Evolutionary conservation across 2,888 invertebrate genomes (phyloP), one percentile per base, ranked within the genome.

Genomic region (Scaeva pyrastri): DNA sequence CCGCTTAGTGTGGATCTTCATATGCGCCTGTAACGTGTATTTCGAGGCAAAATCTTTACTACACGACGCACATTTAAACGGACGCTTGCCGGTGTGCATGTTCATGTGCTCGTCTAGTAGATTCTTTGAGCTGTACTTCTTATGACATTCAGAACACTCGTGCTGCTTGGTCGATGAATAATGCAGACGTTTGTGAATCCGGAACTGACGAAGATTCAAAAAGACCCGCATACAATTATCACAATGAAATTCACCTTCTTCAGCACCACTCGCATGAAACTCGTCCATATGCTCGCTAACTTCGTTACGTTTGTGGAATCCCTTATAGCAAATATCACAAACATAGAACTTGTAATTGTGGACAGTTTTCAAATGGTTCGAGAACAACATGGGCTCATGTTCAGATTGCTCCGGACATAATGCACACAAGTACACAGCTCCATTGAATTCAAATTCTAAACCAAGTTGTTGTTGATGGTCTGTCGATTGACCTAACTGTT

Each of bases 21-120:
- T 93, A 88, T 97, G 97, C 0, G 96, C 95, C 88, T 95, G 95
- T 87, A 95, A 94, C 0, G 96, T 96, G 89, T 97, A 97, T 89
- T 96, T 97, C 12, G 96, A 96, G 0, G 96, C 95, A 92, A 96
- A 97, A 88, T 94, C 94, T 92, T 97, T 97, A 8, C 94, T 93
- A 90, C 97, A 97, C 0, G 93, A 90, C 0, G 91, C 90, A 89
- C 97, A 97, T 5, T 93, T 91, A 90, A 96, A 95, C 0, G 96
- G 96, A 0, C 96, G 92, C 2, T 93, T 90, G 0, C 96, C 96
- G 0, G 94, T 94, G 90, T 96, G 96, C 10, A 94, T 94, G 91
- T 96, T 96, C 89, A 94, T 94, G 89, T 96, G 97, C 88, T 96
- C 96, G n/a, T 94, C 94, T 7, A 97, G 92, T 48, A 96, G 91